A percentile compares a stretch with the other conserved stretches of the same genome.
These are phyloP conservation scores for Prunella fulvescens DNA, from an alignment of 2,113 vertebrate species.

Conservation along the genomic window DNA sequence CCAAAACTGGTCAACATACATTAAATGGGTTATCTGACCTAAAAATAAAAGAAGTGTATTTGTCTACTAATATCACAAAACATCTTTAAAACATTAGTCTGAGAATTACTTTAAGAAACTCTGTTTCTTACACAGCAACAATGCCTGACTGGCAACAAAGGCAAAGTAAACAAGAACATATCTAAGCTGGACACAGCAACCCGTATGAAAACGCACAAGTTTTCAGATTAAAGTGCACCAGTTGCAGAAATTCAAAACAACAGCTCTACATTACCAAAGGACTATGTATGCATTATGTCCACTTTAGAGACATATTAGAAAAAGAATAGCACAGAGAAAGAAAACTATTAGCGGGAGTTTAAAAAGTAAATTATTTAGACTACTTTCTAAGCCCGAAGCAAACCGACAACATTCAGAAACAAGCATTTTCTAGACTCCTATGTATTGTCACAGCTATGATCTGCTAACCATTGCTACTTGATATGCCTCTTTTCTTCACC, in stretches of 20 bases:
- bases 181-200: neutral
- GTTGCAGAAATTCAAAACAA: neutral
- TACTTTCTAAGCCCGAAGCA: neutral
- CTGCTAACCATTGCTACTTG: slow-evolving; percentile 89
- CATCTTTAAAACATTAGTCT: neutral
- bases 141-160: neutral
- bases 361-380: neutral
- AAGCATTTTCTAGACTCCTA: slow-evolving; percentile 75
- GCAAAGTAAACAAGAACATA: neutral
- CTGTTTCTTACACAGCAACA: neutral
- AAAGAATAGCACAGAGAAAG: neutral
- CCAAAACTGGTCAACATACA: neutral
- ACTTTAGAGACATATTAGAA: neutral
- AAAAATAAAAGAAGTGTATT: neutral
- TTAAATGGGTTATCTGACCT: neutral
- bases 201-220: accelerated
- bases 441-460: slow-evolving; percentile 81
- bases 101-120: neutral
- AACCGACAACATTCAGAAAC: slow-evolving; percentile 34
- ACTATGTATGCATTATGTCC: accelerated
- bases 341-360: neutral
- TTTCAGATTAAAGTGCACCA: neutral
- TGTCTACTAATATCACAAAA: neutral
- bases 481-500: slow-evolving; percentile 85
- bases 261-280: neutral